phyloP scores from a whole-genome alignment of 2,888 invertebrate genomes.

The Trichopria drosophilae region DNA sequence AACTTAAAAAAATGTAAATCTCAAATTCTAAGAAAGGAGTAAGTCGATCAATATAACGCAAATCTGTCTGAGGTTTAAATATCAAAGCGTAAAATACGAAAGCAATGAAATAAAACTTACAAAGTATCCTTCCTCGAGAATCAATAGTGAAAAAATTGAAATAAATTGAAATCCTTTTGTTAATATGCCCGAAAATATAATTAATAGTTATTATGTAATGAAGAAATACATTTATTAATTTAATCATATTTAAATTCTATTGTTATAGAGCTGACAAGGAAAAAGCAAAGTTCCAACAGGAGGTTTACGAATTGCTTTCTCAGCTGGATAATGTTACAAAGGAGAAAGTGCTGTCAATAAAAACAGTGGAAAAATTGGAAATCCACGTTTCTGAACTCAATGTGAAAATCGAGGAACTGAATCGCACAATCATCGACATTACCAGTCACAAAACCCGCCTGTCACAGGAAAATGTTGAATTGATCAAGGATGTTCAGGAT shows the following conservation, averaged over 20 bases:
- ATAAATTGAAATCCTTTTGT: too few relatives aligned
- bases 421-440: conserved; percentile 96
- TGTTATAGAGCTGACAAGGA: conserved; percentile 93
- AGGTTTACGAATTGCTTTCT: conserved; percentile 95
- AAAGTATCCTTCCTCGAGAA: too few relatives aligned
- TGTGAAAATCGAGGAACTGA: conserved; percentile 94
- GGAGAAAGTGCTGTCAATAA: conserved; percentile 80
- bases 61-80: too few relatives aligned
- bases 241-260: neutral
- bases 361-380: conserved; percentile 89
- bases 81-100: too few relatives aligned
- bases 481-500: conserved; percentile 95
- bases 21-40: too few relatives aligned
- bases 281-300: conserved; percentile 96
- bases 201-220: neutral
- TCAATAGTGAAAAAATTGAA: too few relatives aligned
- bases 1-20: too few relatives aligned
- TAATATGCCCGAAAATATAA: too few relatives aligned
- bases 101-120: too few relatives aligned
- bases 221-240: too few relatives aligned
- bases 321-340: conserved; percentile 94
- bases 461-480: conserved; percentile 90
- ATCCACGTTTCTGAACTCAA: conserved; percentile 88
- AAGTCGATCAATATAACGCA: too few relatives aligned
- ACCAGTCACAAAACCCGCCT: conserved; percentile 95